phyloP scores from a whole-genome alignment of 2,888 invertebrate genomes.

The Chironomus riparius region DNA sequence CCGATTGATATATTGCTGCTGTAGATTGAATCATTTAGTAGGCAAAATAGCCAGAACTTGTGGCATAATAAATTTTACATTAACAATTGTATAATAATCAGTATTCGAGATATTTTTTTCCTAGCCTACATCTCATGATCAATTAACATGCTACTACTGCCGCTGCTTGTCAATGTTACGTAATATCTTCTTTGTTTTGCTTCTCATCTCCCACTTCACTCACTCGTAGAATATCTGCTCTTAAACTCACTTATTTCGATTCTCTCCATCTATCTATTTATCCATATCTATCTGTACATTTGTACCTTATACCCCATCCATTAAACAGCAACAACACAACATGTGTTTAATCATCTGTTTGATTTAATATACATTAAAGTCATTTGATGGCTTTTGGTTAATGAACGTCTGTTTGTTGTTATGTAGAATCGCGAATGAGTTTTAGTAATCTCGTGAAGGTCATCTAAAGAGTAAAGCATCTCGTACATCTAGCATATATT shows the following conservation, averaged over 20 bases:
- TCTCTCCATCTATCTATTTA: too few relatives aligned
- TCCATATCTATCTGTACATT: too few relatives aligned
- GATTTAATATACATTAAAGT: constrained; percentile 4
- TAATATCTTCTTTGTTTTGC: background rate
- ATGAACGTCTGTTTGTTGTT: background rate
- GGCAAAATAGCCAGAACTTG: background rate
- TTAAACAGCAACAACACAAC: background rate
- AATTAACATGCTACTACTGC: background rate
- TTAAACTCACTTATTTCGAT: too few relatives aligned
- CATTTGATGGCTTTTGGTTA: background rate
- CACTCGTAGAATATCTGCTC: background rate
- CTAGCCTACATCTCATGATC: constrained; percentile 7
- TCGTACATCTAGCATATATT: background rate
- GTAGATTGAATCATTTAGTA: background rate
- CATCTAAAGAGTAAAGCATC: background rate
- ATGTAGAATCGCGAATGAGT: background rate
- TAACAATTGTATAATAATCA: background rate
- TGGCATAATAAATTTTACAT: background rate
- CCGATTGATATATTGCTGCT: background rate
- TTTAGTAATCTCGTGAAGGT: background rate
- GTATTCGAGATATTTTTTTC: background rate
- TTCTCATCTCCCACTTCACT: background rate
- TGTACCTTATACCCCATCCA: background rate
- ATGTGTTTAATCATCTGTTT: constrained; percentile 5
- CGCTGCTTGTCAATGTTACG: background rate